phyloP scores from a whole-genome alignment of 2,888 invertebrate species.

The Bhutanitis thaidina region DNA sequence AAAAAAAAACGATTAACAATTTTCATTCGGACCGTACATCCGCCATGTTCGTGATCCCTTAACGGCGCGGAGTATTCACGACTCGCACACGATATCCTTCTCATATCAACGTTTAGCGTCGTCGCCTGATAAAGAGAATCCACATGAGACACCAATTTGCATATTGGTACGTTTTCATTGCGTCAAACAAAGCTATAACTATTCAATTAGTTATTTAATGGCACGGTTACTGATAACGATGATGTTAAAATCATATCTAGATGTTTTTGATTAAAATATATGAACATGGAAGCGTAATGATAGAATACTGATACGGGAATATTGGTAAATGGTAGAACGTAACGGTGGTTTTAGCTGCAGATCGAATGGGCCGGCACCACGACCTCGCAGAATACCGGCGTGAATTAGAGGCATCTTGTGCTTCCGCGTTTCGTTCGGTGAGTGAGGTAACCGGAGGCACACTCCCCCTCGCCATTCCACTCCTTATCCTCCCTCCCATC shows the following conservation, averaged over 20 bases:
- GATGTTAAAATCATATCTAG: background rate
- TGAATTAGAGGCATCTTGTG: no score
- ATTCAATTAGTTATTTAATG: conserved; percentile 9
- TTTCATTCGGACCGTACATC: background rate
- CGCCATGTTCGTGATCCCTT: conserved; percentile 3
- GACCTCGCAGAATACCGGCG: no score
- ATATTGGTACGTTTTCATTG: background rate
- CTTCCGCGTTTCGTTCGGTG: no score
- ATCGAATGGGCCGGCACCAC: no score
- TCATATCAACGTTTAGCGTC: conserved; percentile 4
- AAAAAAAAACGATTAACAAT: no score
- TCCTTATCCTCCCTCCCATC: no score
- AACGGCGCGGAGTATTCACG: background rate
- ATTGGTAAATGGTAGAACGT: no score
- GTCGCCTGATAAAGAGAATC: background rate
- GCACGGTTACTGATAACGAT: background rate
- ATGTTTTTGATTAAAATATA: conserved; percentile 10
- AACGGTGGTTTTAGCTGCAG: no score
- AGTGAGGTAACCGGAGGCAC: no score
- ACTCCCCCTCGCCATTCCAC: no score
- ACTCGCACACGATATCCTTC: background rate
- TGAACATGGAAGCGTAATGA: background rate
- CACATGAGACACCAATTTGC: background rate
- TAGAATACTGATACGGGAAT: no score
- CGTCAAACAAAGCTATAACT: conserved; percentile 6